Evolutionary conservation across 1,140 invertebrate genomes (phyloP), one percentile per base, ranked within the genome.

Genomic region (Halesus radiatus): DNA sequence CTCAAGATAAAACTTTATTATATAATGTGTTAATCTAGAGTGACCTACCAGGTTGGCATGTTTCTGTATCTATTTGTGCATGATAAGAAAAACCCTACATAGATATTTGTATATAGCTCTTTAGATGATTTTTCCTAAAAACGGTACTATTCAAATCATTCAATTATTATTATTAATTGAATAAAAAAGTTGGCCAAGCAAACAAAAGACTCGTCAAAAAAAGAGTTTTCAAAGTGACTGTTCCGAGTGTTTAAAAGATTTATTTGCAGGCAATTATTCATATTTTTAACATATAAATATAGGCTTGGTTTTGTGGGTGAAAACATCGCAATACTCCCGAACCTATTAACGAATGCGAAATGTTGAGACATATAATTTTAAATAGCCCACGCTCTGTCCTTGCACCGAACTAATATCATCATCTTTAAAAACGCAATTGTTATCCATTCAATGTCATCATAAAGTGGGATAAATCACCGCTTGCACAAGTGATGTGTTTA

Each of bases 401-500:
- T 70, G 37, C 66, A 50, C 66, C 66, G 37, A 70, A 20, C 32
- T 13, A 45, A 45, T 45, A 45, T 13, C 10, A 32, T 6, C 26
- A 50, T 70, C n/a, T 50, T 70, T 50, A 1, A 22, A 50, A 70
- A 70, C 29, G 18, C 37, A 70, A 70, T 50, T 50, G 66, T 20
- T 70, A 18, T 50, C 45, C 32, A 6, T 70, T 70, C 66, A 70
- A 70, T 70, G 66, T 70, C 66, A 45, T n/a, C 26, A 45, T 13
- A 50, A 50, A 52, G 32, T 70, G 32, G 66, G 29, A 8, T 45
- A 70, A 50, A 37, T 70, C 22, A 70, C 20, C 37, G 18, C 13
- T 70, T 70, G 37, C 37, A 50, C n/a, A 70, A 52, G 66, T 70
- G 18, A 70, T 70, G 66, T 70, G 66, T 70, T 70, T 70, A 70